Percentiles rank a stretch among this genome's conserved stretches.
Conservation (phyloP, 2,888 invertebrate species). For the Clusia tigrina region DNA sequence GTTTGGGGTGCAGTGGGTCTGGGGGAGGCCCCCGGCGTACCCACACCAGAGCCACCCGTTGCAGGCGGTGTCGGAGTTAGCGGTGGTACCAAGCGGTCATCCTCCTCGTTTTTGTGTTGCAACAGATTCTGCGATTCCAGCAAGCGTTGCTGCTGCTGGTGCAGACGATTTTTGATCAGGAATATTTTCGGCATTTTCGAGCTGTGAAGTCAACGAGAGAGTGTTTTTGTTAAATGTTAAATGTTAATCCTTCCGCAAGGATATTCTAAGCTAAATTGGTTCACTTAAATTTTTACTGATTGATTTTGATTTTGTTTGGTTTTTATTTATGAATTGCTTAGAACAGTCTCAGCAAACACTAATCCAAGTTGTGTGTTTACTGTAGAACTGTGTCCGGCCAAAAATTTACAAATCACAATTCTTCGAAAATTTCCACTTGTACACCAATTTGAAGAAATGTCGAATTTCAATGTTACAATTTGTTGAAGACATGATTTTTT, state of each 20-base stretch:
- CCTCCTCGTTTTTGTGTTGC: slow-evolving; percentile 69
- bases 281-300: slow-evolving; percentile 15
- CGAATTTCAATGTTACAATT: slow-evolving; percentile 21
- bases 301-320: not conserved
- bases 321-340: not conserved
- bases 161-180: slow-evolving; percentile 88
- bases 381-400: too few relatives aligned
- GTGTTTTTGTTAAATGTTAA: slow-evolving; percentile 10
- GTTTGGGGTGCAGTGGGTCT: slow-evolving; percentile 37
- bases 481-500: slow-evolving; percentile 10
- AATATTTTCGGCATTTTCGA: slow-evolving; percentile 89
- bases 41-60: too few relatives aligned
- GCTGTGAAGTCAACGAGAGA: slow-evolving; percentile 16
- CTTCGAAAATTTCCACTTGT: not conserved
- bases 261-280: slow-evolving; percentile 24
- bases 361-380: slow-evolving; percentile 56
- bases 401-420: too few relatives aligned
- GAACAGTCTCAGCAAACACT: slow-evolving; percentile 43
- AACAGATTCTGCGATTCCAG: slow-evolving; percentile 85
- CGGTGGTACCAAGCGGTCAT: slow-evolving; percentile 70
- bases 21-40: slow-evolving; percentile 31
- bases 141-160: slow-evolving; percentile 87
- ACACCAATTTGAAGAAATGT: too few relatives aligned
- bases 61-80: slow-evolving; percentile 67
- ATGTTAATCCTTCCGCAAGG: slow-evolving; percentile 13